Evolutionary conservation across 1,140 invertebrate genomes (phyloP).

Genomic region (Orussus abietinus): DNA sequence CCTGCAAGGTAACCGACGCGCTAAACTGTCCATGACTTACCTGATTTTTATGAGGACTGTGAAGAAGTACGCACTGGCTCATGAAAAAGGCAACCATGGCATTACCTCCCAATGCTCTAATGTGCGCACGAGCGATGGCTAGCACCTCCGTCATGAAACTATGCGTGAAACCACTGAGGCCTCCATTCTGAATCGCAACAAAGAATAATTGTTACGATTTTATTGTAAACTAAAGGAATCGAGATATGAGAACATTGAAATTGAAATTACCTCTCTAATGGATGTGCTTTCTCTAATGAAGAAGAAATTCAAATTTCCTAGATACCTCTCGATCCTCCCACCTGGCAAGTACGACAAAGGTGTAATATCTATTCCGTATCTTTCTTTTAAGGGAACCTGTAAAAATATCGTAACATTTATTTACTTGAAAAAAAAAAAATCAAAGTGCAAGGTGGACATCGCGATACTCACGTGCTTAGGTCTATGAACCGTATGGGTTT

Average conservation of each 20-base stretch:
- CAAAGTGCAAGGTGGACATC: too few relatives aligned
- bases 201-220: neutral
- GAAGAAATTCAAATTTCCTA: constrained; percentile 93
- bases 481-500: constrained; percentile 28
- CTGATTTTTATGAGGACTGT: constrained; percentile 95
- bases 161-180: constrained; percentile 89
- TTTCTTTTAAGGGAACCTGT: constrained; percentile 61
- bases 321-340: constrained; percentile 74
- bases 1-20: too few relatives aligned
- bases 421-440: neutral
- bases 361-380: constrained; percentile 80
- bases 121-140: constrained; percentile 88
- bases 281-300: constrained; percentile 93
- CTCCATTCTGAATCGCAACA: constrained; percentile 75
- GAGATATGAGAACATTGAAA: constrained; percentile 2
- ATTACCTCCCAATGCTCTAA: constrained; percentile 91
- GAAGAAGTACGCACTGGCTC: constrained; percentile 83
- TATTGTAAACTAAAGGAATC: neutral
- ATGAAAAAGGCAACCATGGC: constrained; percentile 92
- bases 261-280: constrained; percentile 70
- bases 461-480: constrained; percentile 41
- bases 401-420: constrained; percentile 21
- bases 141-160: constrained; percentile 88
- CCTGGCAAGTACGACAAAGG: constrained; percentile 79
- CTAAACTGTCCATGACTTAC: too few relatives aligned